Conservation (phyloP, 2,888 invertebrate species). For the Euzetes globulus region DNA sequence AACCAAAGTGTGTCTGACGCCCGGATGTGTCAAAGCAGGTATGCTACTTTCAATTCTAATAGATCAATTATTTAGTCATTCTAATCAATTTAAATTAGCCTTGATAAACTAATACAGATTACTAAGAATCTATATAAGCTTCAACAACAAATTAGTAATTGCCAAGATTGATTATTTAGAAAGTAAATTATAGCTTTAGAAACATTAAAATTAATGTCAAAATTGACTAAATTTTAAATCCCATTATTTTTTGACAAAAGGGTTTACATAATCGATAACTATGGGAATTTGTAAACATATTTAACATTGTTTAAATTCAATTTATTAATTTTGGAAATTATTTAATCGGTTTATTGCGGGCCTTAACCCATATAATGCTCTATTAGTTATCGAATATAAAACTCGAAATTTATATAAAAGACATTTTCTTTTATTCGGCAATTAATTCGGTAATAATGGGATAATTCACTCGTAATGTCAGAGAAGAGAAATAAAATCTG, state of each 20-base stretch:
- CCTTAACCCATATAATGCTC: constrained; percentile 26
- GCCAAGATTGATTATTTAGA: too few species aligned
- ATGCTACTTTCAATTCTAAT: too few species aligned
- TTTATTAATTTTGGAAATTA: background rate
- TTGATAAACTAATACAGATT: too few species aligned
- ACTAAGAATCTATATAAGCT: too few species aligned
- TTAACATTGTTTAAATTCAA: background rate
- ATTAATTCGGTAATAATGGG: background rate
- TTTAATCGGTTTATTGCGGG: background rate
- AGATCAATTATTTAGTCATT: too few species aligned
- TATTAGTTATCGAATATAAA: constrained; percentile 1
- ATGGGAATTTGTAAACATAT: background rate
- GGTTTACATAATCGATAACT: background rate
- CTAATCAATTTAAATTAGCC: too few species aligned
- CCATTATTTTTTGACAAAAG: background rate
- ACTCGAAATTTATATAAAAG: background rate
- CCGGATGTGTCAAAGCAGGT: constrained; percentile 37
- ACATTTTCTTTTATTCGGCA: background rate
- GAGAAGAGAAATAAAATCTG: background rate
- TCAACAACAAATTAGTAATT: too few species aligned
- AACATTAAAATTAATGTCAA: background rate
- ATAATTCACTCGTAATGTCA: background rate
- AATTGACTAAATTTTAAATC: background rate
- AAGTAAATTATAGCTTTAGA: too few species aligned
- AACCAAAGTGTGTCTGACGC: constrained; percentile 27